Evolutionary conservation across 2,888 invertebrate genomes (phyloP).

Genomic region (Frankliniella intonsa): DNA sequence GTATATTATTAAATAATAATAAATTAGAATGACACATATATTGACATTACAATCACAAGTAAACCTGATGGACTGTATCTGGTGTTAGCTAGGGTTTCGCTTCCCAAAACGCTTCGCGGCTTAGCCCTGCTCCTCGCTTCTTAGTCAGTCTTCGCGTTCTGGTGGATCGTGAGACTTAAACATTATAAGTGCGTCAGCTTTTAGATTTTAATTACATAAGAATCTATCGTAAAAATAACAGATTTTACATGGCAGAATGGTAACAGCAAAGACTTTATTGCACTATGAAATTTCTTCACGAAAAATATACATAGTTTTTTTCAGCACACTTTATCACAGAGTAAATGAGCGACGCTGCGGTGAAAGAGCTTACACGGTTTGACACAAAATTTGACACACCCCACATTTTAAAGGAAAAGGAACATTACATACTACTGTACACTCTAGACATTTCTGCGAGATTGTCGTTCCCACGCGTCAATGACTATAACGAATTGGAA

Average conservation of each 20-base stretch:
- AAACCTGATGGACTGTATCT: too few species aligned
- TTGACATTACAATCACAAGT: not conserved
- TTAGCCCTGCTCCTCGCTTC: not conserved
- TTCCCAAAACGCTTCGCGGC: too few species aligned
- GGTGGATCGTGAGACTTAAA: too few species aligned
- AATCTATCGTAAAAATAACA: not conserved
- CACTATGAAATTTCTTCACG: not conserved
- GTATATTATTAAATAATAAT: slow-evolving; percentile 21
- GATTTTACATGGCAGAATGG: not conserved
- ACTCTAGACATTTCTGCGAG: not conserved
- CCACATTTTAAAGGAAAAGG: not conserved
- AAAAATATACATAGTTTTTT: not conserved
- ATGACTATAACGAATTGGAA: too few species aligned
- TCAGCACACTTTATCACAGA: slow-evolving; percentile 17
- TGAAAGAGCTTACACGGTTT: not conserved
- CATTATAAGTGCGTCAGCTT: too few species aligned
- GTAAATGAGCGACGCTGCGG: not conserved
- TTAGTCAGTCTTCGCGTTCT: not conserved
- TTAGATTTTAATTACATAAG: too few species aligned
- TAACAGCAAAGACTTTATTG: not conserved
- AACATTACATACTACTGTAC: not conserved
- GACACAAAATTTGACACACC: not conserved
- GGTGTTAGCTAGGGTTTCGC: too few species aligned
- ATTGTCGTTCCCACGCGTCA: not conserved
- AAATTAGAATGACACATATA: slow-evolving; percentile 2